phyloP scores from a whole-genome alignment of 2,888 invertebrate genomes.

The Drosophila lutescens region DNA sequence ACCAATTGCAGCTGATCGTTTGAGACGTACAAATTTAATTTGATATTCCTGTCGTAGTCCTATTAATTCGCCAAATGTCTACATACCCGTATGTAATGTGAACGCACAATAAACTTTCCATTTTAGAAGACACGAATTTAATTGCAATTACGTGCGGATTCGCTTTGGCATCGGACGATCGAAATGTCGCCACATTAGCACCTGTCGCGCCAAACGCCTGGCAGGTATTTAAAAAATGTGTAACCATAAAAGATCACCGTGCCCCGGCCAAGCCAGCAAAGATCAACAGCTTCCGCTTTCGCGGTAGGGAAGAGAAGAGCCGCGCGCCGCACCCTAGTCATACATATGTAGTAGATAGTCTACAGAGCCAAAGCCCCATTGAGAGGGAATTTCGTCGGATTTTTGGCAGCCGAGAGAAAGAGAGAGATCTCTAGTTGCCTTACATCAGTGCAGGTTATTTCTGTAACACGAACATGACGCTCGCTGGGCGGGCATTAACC shows the following conservation, averaged over 20 bases:
- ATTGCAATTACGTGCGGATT: constrained; percentile 62
- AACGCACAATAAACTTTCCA: constrained; percentile 58
- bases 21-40: constrained; percentile 37
- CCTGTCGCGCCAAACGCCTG: constrained; percentile 61
- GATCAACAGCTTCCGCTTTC: constrained; percentile 56
- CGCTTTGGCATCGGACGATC: constrained; percentile 56
- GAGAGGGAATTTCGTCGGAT: constrained; percentile 2
- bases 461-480: constrained; percentile 43
- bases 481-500: constrained; percentile 52
- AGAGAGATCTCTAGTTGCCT: constrained; percentile 19
- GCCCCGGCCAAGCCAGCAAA: constrained; percentile 22
- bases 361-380: too few species aligned
- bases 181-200: constrained; percentile 67
- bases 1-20: constrained; percentile 27
- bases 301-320: neutral
- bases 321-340: constrained; percentile 8
- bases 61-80: constrained; percentile 20
- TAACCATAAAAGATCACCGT: constrained; percentile 53
- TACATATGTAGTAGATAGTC: neutral
- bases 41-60: constrained; percentile 40
- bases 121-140: constrained; percentile 52
- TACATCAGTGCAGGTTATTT: constrained; percentile 55
- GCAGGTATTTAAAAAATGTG: constrained; percentile 60
- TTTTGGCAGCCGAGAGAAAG: constrained; percentile 21
- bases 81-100: constrained; percentile 27